A percentile compares a stretch with the other conserved stretches of the same genome.
These are phyloP conservation scores for Melitaea athalia DNA, from an alignment of 2,888 invertebrate species.

Conservation along the genomic window DNA sequence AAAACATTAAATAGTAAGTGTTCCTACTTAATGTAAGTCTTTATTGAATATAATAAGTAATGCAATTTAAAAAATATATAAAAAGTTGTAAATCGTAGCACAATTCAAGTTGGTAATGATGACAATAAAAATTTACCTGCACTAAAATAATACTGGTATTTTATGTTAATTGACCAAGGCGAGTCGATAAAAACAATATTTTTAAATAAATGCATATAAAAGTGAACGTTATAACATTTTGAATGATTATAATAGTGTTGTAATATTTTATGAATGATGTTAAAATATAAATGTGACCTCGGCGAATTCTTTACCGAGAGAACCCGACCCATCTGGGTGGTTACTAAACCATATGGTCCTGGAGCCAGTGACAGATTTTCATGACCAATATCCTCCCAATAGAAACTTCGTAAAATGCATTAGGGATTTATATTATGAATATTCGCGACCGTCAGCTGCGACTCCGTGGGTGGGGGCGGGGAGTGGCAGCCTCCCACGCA, in stretches of 20 bases:
- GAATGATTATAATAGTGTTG: background rate
- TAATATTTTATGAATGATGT: background rate
- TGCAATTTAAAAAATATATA: background rate
- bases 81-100: slow-evolving; percentile 30
- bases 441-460: too few species aligned
- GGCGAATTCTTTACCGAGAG: slow-evolving; percentile 82
- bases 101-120: slow-evolving; percentile 25
- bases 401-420: too few species aligned
- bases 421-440: too few species aligned
- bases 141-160: slow-evolving; percentile 21
- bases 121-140: slow-evolving; percentile 32
- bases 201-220: background rate
- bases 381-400: too few species aligned
- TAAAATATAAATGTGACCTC: slow-evolving; percentile 54
- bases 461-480: too few species aligned
- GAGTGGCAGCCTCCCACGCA: too few species aligned
- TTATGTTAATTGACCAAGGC: slow-evolving; percentile 29
- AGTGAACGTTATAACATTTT: background rate
- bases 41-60: too few species aligned
- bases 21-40: too few species aligned
- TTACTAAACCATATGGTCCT: too few species aligned
- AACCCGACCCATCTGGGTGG: slow-evolving; percentile 85
- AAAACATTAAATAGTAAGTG: too few species aligned
- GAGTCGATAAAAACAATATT: background rate
- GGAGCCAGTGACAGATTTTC: too few species aligned